A percentile compares a stretch with the other conserved stretches of the same genome.
Conservation (phyloP, 2,797 vertebrate genomes). For the Rallus crepitans region DNA sequence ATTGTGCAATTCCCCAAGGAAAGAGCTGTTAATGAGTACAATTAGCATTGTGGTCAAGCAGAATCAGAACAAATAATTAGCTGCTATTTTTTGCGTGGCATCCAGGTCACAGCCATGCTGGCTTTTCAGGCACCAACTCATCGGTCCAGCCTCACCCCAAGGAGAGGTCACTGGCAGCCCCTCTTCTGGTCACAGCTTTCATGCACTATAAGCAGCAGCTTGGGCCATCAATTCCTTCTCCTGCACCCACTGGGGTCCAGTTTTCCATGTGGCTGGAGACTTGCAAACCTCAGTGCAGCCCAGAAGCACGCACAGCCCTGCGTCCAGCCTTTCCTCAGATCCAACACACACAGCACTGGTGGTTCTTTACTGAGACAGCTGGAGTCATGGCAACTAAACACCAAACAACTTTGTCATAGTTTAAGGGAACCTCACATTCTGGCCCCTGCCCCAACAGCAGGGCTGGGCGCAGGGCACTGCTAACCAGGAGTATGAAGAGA, state of each 20-base stretch:
- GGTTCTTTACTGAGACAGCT: neutral
- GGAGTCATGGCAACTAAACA: neutral
- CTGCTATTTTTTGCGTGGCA: slow-evolving; percentile 25
- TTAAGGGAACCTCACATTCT: neutral
- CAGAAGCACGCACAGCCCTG: neutral
- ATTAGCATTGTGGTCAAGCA: slow-evolving; percentile 61
- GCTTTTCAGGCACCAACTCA: slow-evolving; percentile 8
- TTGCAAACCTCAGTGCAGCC: neutral
- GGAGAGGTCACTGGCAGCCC: neutral
- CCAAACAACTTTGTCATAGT: neutral
- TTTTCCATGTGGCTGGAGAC: neutral
- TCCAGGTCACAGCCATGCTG: slow-evolving; percentile 2
- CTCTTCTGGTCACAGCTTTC: neutral
- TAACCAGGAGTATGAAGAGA: neutral
- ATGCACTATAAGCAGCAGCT: neutral
- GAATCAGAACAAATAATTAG: slow-evolving; percentile 64
- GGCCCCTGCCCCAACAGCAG: neutral
- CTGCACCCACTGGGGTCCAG: neutral
- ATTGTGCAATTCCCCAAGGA: neutral
- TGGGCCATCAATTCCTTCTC: neutral
- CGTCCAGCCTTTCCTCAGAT: neutral
- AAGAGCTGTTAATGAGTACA: slow-evolving; percentile 65
- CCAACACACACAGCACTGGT: neutral
- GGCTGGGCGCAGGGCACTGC: neutral
- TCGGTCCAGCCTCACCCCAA: neutral